Percentiles rank a stretch among this genome's conserved stretches.
Evolutionary conservation across 2,888 invertebrate species (phyloP).

Genomic region (Anagyrus pseudococci): DNA sequence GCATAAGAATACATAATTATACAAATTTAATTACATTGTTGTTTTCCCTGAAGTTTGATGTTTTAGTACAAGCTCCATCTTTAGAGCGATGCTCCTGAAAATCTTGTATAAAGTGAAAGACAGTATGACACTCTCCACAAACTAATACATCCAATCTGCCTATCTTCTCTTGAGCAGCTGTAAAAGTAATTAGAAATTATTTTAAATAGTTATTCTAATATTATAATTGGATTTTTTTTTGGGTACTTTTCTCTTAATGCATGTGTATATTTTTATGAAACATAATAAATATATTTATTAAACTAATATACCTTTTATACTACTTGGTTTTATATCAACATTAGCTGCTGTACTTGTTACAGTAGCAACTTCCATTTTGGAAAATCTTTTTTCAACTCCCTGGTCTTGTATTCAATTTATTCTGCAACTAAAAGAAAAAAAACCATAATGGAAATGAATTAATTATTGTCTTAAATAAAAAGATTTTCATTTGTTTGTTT

Average conservation of each 20-base stretch:
- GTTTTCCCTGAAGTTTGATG: conserved; percentile 69
- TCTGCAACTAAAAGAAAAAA: too few relatives aligned
- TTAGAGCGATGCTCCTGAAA: conserved; percentile 76
- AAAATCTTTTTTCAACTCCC: too few relatives aligned
- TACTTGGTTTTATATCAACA: conserved; percentile 53
- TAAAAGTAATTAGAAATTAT: conserved; percentile 4
- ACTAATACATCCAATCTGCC: conserved; percentile 79
- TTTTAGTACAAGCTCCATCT: conserved; percentile 67
- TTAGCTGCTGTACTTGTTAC: too few relatives aligned
- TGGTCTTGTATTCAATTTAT: too few relatives aligned
- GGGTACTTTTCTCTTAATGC: neutral
- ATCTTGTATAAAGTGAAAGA: conserved; percentile 80
- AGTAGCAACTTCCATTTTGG: too few relatives aligned
- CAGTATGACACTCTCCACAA: conserved; percentile 83
- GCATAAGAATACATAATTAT: conserved; percentile 18
- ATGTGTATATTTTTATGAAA: conserved; percentile 7
- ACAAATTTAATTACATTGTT: conserved; percentile 66
- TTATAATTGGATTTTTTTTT: too few relatives aligned
- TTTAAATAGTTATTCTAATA: neutral
- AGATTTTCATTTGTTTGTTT: too few relatives aligned
- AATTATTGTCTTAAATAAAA: too few relatives aligned
- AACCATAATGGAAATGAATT: too few relatives aligned
- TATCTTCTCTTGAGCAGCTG: conserved; percentile 80
- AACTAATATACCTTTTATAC: conserved; percentile 54
- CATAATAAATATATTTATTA: neutral